phyloP scores from a whole-genome alignment of 2,797 vertebrate species.

The Stomatorhinus walkeri region DNA sequence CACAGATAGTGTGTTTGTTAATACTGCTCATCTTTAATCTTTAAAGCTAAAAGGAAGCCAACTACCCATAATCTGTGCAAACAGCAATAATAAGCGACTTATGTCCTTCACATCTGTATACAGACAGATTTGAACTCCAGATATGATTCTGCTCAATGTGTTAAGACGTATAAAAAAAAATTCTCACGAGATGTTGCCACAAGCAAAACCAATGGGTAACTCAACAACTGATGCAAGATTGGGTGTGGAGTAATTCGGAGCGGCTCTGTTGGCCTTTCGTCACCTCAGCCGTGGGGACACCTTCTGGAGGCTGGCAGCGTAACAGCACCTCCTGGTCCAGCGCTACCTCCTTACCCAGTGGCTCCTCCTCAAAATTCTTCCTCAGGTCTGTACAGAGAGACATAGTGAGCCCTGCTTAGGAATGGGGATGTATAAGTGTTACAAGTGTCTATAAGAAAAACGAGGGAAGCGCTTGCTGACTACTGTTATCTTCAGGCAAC shows the following conservation, averaged over 20 bases:
- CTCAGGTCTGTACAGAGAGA: constrained; percentile 72
- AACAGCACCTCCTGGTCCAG: constrained; percentile 90
- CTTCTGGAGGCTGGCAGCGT: constrained; percentile 90
- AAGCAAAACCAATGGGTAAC: constrained; percentile 51
- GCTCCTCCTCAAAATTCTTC: constrained; percentile 98
- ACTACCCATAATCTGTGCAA: constrained; percentile 51
- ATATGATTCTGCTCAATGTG: constrained; percentile 55
- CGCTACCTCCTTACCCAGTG: constrained; percentile 84
- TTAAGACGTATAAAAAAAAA: constrained; percentile 50
- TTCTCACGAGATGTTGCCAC: not conserved
- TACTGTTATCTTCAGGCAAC: not conserved
- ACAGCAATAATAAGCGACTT: constrained; percentile 60
- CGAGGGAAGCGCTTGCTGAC: not conserved
- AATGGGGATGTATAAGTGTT: not conserved
- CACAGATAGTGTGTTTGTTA: not conserved
- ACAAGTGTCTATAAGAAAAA: not conserved
- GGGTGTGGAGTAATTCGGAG: constrained; percentile 41
- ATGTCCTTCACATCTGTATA: constrained; percentile 60
- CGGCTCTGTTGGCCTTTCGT: constrained; percentile 40
- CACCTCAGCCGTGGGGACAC: constrained; percentile 90
- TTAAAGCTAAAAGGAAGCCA: constrained; percentile 22
- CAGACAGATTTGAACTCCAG: constrained; percentile 48
- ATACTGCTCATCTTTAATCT: not conserved
- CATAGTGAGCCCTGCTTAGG: constrained; percentile 11
- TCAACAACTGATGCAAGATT: constrained; percentile 45